These are phyloP conservation scores for Orientallactaga bullata DNA, from an alignment of 2,113 vertebrate genomes.

Conservation along the genomic window DNA sequence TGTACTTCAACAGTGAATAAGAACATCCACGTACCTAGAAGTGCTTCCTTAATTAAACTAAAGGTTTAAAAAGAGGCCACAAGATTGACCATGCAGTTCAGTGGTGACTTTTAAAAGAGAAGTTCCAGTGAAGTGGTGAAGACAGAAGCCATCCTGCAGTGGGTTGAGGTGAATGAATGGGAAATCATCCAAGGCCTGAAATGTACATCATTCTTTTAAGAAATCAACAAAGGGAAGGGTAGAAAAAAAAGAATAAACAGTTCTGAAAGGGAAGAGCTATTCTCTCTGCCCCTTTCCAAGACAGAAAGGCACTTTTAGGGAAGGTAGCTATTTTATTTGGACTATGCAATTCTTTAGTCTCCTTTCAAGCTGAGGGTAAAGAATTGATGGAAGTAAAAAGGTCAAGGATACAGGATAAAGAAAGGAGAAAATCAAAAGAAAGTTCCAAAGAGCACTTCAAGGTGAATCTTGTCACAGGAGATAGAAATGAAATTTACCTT, in stretches of 20 bases:
- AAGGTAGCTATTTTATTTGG: constrained; percentile 21
- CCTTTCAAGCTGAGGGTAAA: background rate
- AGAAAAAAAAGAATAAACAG: background rate
- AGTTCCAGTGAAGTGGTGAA: constrained; percentile 25
- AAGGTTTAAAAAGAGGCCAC: constrained; percentile 53
- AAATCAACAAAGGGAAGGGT: background rate
- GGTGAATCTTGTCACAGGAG: background rate
- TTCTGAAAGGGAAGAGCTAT: background rate
- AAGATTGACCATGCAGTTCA: constrained; percentile 8
- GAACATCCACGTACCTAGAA: constrained; percentile 42
- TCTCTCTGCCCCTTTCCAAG: background rate
- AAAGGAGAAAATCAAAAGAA: constrained; percentile 5
- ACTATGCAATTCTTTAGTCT: background rate
- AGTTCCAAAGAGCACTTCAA: background rate
- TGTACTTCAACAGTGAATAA: constrained; percentile 32
- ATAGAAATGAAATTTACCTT: background rate
- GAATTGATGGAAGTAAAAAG: constrained; percentile 16
- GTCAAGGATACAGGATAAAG: background rate
- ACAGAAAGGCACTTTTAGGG: background rate
- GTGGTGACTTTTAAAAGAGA: constrained; percentile 47
- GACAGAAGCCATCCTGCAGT: background rate
- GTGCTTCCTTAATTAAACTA: constrained; percentile 46
- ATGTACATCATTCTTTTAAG: constrained; percentile 54
- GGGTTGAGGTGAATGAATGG: background rate
- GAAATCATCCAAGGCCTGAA: constrained; percentile 1